phyloP scores from a whole-genome alignment of 2,113 vertebrate genomes.

The Petromus typicus region DNA sequence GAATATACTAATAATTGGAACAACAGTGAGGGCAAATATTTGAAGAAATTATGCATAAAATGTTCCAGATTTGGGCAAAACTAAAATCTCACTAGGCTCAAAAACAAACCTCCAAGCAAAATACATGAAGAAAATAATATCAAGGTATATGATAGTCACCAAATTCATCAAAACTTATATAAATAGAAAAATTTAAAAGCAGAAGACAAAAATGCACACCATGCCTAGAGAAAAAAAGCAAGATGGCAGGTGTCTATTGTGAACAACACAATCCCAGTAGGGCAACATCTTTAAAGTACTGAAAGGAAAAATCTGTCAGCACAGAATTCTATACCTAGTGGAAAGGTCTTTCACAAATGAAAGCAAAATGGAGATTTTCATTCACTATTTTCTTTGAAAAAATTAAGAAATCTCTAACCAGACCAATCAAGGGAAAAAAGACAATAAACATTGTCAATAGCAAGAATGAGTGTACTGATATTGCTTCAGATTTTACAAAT shows the following conservation, averaged over 20 bases:
- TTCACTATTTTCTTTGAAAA: constrained; percentile 27
- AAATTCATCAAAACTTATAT: constrained; percentile 13
- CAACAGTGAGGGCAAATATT: neutral
- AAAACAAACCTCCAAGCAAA: neutral
- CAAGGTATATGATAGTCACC: neutral
- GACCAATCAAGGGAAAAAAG: neutral
- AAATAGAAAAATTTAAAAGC: constrained; percentile 17
- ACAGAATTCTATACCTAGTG: neutral
- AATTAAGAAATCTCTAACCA: neutral
- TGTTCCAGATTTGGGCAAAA: constrained; percentile 25
- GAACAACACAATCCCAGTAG: neutral
- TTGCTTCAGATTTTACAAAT: neutral
- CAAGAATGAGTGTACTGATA: neutral
- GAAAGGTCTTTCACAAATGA: neutral
- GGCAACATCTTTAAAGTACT: neutral
- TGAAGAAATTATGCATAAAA: constrained; percentile 36
- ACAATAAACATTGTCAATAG: neutral
- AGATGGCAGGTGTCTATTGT: neutral
- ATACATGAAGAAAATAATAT: neutral
- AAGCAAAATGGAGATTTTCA: neutral
- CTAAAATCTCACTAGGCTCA: neutral
- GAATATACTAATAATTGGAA: neutral
- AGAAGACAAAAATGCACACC: neutral
- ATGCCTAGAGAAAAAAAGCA: neutral
- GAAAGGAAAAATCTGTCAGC: neutral